These are phyloP conservation scores for Misgurnus mizolepis DNA, from an alignment of 2,113 vertebrate genomes.

Conservation along the genomic window DNA sequence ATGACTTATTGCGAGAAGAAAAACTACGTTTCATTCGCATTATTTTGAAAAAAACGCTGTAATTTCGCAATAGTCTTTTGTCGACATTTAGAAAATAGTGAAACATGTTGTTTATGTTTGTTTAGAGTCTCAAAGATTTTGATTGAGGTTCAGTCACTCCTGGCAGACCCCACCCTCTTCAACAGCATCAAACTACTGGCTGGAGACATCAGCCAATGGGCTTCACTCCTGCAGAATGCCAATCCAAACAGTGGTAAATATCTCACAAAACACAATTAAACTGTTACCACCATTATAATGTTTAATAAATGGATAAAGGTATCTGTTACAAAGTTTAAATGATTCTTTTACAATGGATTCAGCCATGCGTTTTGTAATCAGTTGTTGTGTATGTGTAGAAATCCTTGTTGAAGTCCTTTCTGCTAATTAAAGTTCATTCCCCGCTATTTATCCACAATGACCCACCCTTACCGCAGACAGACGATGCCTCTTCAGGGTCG, in stretches of 20 bases:
- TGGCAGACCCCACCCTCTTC: constrained; percentile 63
- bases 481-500: background rate
- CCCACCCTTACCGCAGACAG: background rate
- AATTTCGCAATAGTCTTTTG: no score
- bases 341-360: no score
- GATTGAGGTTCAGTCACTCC: constrained; percentile 67
- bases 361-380: no score
- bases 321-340: no score
- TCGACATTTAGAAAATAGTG: no score
- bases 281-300: no score
- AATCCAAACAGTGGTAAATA: constrained; percentile 56
- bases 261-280: background rate
- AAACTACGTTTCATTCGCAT: no score
- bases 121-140: constrained; percentile 68
- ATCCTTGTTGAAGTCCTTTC: background rate
- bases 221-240: constrained; percentile 54
- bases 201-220: constrained; percentile 64
- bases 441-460: background rate
- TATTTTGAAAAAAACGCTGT: no score
- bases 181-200: constrained; percentile 58
- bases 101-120: background rate
- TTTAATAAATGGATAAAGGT: no score
- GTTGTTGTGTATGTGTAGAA: no score
- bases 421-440: background rate
- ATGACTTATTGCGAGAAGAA: no score